Percentiles rank a stretch among this genome's conserved stretches.
Conservation (phyloP, 2,113 vertebrate genomes). For the Apaloderma vittatum region DNA sequence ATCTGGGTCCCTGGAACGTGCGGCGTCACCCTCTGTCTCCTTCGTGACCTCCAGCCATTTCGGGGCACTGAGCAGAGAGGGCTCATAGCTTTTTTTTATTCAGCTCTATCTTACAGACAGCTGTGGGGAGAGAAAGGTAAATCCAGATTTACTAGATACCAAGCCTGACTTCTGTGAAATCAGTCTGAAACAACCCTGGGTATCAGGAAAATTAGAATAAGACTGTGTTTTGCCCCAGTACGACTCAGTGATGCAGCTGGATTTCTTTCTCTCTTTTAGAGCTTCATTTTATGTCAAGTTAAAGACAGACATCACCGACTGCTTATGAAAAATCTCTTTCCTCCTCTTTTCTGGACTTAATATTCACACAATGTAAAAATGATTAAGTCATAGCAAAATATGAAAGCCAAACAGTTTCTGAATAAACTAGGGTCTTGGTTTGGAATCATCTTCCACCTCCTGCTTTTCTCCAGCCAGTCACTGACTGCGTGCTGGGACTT, state of each 20-base stretch:
- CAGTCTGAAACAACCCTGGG: neutral
- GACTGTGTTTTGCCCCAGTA: neutral
- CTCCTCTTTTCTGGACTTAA: neutral
- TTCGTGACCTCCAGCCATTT: neutral
- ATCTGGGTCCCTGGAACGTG: neutral
- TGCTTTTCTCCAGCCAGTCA: neutral
- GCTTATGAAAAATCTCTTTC: neutral
- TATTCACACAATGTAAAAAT: neutral
- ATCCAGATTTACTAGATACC: neutral
- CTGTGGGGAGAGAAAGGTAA: neutral
- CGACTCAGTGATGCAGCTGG: neutral
- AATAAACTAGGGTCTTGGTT: neutral
- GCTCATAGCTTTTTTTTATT: neutral
- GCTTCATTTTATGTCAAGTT: neutral
- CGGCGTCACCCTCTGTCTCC: neutral
- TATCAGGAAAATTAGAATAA: neutral
- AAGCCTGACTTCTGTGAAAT: neutral
- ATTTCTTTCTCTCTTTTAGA: neutral
- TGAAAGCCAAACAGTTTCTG: neutral
- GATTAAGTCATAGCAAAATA: neutral
- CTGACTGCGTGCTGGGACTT: neutral
- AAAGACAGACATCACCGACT: neutral
- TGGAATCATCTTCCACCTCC: neutral
- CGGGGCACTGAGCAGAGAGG: neutral
- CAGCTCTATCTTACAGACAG: neutral